Evolutionary conservation across 2,888 invertebrate species (phyloP), one percentile per base, ranked within the genome.

Genomic region (Masnerella sp.): DNA sequence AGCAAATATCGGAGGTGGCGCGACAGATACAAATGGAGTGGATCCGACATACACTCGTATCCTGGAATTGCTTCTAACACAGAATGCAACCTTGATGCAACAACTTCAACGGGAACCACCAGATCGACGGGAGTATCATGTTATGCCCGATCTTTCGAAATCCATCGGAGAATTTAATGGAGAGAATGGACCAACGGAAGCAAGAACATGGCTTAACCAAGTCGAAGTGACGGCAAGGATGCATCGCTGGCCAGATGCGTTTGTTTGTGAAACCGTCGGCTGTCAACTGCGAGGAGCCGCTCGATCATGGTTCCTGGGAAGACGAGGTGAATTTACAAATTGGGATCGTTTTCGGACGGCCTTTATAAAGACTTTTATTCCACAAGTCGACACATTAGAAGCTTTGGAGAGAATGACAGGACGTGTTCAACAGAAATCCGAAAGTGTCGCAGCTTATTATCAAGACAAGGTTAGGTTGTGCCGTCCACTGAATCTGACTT

Each of bases 71-170:
- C 2, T 30, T 5, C 30, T 30, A 11, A 3, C 2, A 2, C 64
- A 43, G 15, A 38, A 38, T 17, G 38, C 38, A 2, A 38, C 18
- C 8, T 17, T 38, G n/a, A 38, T 38, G 17, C 38, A 38, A 9
- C 38, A 17, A 2, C 8, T 17, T 5, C 15, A 22, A 3, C 22
- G 8, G 2, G 30, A 17, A 7, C 8, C 17, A 2, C 1, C 9
- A 7, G 34, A 34, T 3, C 17, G 9, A 8, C 20, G 22, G 1
- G 22, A 45, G 9, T 45, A 8, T 28, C 45, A 45, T 9, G 70
- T 78, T 5, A 76, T 75, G 67, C 74, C 74, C 5, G 75, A 74
- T 52, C 54, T 75, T 2, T 58, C 74, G 0, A 76, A 75, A 36
- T 62, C 71, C 5, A 38, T 78, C 5, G 70, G 67, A 0, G 51